Evolutionary conservation across 2,888 invertebrate genomes (phyloP).

Genomic region (Tetrapedia diversipes): DNA sequence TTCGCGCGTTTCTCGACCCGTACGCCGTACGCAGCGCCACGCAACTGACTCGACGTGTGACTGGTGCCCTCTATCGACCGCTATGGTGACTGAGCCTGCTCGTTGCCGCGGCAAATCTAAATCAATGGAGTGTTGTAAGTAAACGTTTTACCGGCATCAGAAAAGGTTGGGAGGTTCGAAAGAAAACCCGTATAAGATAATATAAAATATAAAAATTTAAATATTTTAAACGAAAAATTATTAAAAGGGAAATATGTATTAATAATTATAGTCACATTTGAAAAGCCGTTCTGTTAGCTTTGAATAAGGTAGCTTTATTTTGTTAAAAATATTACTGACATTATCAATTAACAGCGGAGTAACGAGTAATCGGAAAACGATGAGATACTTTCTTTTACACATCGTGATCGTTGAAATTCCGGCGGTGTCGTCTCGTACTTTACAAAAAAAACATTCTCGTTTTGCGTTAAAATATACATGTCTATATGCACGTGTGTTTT

Average conservation of each 20-base stretch:
- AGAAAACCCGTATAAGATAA: not conserved
- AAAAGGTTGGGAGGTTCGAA: not conserved
- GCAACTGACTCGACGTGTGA: not conserved
- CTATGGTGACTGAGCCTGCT: not conserved
- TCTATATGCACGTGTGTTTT: constrained; percentile 27
- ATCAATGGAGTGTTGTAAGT: not conserved
- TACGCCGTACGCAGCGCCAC: not conserved
- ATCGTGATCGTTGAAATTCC: constrained; percentile 53
- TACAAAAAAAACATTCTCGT: constrained; percentile 51
- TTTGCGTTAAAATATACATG: constrained; percentile 52
- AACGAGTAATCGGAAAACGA: constrained; percentile 63
- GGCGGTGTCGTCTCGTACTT: constrained; percentile 50
- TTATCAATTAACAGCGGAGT: constrained; percentile 62
- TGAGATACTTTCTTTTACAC: constrained; percentile 60
- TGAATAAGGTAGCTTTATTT: constrained; percentile 61
- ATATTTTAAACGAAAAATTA: not conserved
- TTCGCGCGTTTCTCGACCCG: not conserved
- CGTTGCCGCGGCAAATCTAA: not conserved
- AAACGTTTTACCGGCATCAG: not conserved
- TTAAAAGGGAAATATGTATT: not conserved
- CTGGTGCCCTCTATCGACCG: not conserved
- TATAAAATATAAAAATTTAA: not conserved
- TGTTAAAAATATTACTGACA: constrained; percentile 64
- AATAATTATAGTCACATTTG: not conserved
- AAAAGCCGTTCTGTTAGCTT: constrained; percentile 35